A percentile compares a stretch with the other conserved stretches of the same genome.
Evolutionary conservation across 2,888 invertebrate genomes (phyloP).

Genomic region (Xestia rhomboidea): DNA sequence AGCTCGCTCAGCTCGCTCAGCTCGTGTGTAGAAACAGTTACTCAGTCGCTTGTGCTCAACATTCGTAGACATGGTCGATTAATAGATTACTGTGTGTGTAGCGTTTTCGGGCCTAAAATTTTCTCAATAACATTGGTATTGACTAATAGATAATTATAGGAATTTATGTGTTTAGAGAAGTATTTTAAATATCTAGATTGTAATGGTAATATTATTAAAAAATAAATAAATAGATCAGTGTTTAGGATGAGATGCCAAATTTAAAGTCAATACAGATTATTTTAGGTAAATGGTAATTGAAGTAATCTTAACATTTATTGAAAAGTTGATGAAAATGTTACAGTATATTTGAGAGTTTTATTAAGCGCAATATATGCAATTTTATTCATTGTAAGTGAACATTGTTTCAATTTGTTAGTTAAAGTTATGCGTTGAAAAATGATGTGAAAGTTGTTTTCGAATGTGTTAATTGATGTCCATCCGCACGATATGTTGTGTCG

Average conservation of each 20-base stretch:
- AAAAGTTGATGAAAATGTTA: constrained; percentile 90
- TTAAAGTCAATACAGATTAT: constrained; percentile 92
- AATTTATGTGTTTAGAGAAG: constrained; percentile 90
- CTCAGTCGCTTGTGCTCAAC: constrained; percentile 78
- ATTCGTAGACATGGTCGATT: constrained; percentile 69
- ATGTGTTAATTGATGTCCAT: constrained; percentile 68
- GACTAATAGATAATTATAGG: constrained; percentile 90
- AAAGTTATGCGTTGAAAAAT: constrained; percentile 89
- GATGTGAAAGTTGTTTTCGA: constrained; percentile 83
- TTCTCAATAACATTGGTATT: constrained; percentile 88
- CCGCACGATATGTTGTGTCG: constrained; percentile 60
- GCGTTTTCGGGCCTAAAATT: constrained; percentile 88
- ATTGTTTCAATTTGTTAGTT: constrained; percentile 91
- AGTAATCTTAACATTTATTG: constrained; percentile 89
- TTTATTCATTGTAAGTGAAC: constrained; percentile 90
- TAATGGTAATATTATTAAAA: constrained; percentile 86
- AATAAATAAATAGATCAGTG: constrained; percentile 88
- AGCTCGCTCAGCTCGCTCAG: constrained; percentile 38
- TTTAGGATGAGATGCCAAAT: constrained; percentile 92
- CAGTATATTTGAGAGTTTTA: constrained; percentile 91
- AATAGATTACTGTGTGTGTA: constrained; percentile 79
- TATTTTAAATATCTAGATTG: constrained; percentile 91
- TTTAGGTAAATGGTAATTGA: constrained; percentile 91
- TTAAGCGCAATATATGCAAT: constrained; percentile 90
- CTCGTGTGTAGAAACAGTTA: constrained; percentile 51